Evolutionary conservation across 2,113 vertebrate species (phyloP).

Genomic region (Zosterops japonicus): DNA sequence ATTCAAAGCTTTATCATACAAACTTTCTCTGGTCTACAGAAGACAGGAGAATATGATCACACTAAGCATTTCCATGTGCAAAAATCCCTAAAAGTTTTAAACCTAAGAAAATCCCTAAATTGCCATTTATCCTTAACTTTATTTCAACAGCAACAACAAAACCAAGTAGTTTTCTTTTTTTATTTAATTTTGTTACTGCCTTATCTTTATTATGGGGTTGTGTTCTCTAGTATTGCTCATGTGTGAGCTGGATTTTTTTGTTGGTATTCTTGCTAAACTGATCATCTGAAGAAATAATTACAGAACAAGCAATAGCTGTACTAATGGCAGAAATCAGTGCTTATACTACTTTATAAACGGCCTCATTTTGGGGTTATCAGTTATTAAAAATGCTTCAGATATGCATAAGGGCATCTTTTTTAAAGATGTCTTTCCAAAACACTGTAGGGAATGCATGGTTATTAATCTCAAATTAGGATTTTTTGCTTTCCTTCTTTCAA

Average conservation of each 20-base stretch:
- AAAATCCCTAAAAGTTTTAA: background rate
- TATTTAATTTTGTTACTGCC: background rate
- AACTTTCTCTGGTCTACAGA: background rate
- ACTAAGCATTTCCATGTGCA: background rate
- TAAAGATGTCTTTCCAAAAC: background rate
- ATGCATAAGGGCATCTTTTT: background rate
- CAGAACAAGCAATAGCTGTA: background rate
- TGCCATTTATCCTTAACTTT: background rate
- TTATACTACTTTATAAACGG: background rate
- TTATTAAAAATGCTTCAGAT: background rate
- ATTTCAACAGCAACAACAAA: background rate
- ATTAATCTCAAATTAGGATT: constrained; percentile 20
- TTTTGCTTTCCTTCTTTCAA: constrained; percentile 1
- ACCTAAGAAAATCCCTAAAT: background rate
- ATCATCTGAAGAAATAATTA: background rate
- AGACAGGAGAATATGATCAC: background rate
- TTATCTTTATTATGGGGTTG: background rate
- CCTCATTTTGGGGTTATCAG: background rate
- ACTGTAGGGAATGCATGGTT: background rate
- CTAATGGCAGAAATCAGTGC: background rate
- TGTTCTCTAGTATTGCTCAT: background rate
- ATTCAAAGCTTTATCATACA: background rate
- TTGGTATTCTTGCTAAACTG: background rate
- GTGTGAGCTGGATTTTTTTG: background rate
- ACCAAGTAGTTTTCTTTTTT: background rate